These are phyloP conservation scores for Cephus nigrinus DNA, from an alignment of 2,888 invertebrate genomes.

Conservation along the genomic window DNA sequence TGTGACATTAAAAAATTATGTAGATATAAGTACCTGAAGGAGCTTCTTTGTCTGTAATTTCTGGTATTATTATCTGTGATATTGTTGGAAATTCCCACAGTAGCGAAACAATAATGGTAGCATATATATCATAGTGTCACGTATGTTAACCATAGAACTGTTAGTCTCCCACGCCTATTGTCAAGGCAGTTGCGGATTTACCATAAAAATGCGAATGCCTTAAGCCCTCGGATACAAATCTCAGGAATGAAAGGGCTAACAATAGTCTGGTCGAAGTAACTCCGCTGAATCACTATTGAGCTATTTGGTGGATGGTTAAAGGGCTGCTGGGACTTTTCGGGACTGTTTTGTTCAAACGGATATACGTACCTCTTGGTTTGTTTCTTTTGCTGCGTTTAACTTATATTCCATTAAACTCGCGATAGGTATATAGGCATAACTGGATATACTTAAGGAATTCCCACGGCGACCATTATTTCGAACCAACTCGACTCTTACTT, in stretches of 20 bases:
- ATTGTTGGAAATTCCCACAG: constrained; percentile 16
- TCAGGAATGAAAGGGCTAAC: constrained; percentile 31
- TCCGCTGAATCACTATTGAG: constrained; percentile 47
- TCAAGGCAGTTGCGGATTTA: constrained; percentile 50
- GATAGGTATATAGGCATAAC: background rate
- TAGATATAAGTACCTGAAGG: background rate
- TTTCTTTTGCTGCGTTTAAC: background rate
- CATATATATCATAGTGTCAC: constrained; percentile 38
- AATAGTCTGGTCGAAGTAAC: constrained; percentile 33
- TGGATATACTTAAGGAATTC: background rate
- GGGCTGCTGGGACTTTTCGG: constrained; percentile 44
- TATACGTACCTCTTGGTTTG: background rate
- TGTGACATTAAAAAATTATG: background rate
- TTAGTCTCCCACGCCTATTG: constrained; percentile 63
- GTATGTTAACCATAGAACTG: constrained; percentile 47
- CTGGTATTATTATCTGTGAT: background rate
- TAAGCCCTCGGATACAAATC: constrained; percentile 39
- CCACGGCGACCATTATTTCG: background rate
- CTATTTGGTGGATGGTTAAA: constrained; percentile 51
- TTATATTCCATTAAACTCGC: background rate
- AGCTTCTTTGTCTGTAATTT: background rate
- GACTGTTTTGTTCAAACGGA: constrained; percentile 26
- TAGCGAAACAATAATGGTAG: constrained; percentile 39
- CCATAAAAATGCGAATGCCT: constrained; percentile 53
- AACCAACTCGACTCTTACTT: background rate